A percentile compares a stretch with the other conserved stretches of the same genome.
Evolutionary conservation across 1,140 invertebrate genomes (phyloP).

Genomic region (Thalassaphorura encarpata): DNA sequence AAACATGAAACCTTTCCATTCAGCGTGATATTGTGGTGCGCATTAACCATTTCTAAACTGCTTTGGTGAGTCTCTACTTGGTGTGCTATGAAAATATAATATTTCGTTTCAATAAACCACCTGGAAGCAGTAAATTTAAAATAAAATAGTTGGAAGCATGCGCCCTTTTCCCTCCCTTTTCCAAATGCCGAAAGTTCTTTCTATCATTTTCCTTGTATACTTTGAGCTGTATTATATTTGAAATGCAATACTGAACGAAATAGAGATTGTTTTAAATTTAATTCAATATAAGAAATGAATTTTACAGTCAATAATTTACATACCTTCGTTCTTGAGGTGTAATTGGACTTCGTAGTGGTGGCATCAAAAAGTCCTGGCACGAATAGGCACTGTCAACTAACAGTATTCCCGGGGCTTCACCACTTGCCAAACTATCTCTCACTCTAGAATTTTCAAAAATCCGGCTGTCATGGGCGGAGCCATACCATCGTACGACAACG

Average conservation of each 20-base stretch:
- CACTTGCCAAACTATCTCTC: not conserved
- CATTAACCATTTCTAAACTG: no score
- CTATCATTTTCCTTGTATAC: constrained; percentile 38
- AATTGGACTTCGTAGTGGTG: constrained; percentile 20
- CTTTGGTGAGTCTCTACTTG: no score
- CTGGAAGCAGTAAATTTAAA: no score
- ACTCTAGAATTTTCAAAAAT: constrained; percentile 2
- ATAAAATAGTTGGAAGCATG: no score
- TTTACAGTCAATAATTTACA: not conserved
- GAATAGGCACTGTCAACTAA: constrained; percentile 20
- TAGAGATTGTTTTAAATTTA: no score
- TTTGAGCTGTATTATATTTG: constrained; percentile 38
- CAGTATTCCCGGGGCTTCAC: not conserved
- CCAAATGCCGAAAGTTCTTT: constrained; percentile 37
- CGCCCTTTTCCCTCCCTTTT: no score
- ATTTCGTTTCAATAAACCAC: no score
- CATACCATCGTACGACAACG: constrained; percentile 30
- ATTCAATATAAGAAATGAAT: not conserved
- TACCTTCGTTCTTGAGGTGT: constrained; percentile 28
- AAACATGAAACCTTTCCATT: no score
- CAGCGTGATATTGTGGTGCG: no score
- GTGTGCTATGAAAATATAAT: no score
- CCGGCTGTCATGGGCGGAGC: constrained; percentile 29
- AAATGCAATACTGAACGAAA: no score
- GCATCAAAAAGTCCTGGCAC: constrained; percentile 25